Evolutionary conservation across 2,797 vertebrate genomes (phyloP).

Genomic region (Apogon hyalosoma): DNA sequence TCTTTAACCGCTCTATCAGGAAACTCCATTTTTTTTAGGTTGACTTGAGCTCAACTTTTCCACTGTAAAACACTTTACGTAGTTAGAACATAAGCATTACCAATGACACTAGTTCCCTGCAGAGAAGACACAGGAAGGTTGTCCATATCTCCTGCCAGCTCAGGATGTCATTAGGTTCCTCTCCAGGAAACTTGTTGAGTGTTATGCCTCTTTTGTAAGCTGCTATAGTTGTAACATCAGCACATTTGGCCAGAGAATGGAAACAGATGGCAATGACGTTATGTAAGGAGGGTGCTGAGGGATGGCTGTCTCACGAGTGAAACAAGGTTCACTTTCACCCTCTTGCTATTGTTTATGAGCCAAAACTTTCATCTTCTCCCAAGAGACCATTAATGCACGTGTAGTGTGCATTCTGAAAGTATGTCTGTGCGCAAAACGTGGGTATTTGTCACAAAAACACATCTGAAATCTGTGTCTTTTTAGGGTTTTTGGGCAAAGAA

Average conservation of each 20-base stretch:
- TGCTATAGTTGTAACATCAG: slow-evolving; percentile 69
- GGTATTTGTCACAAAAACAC: slow-evolving; percentile 11
- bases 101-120: slow-evolving; percentile 19
- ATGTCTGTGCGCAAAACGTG: slow-evolving; percentile 1
- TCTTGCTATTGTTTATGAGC: slow-evolving; percentile 62
- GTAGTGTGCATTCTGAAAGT: slow-evolving; percentile 8
- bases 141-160: slow-evolving; percentile 40
- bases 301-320: slow-evolving; percentile 59
- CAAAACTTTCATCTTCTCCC: slow-evolving; percentile 45
- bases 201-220: slow-evolving; percentile 55
- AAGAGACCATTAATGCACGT: slow-evolving; percentile 31
- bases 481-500: not conserved
- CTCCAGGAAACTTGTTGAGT: slow-evolving; percentile 61
- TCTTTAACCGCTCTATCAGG: not conserved
- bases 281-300: slow-evolving; percentile 65
- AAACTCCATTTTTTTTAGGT: not conserved
- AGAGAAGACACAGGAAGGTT: slow-evolving; percentile 33
- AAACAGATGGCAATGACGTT: slow-evolving; percentile 64
- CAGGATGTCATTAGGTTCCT: slow-evolving; percentile 51
- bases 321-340: slow-evolving; percentile 62
- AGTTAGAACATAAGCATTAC: slow-evolving; percentile 5
- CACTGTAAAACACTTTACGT: not conserved
- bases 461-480: not conserved
- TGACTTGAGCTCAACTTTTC: slow-evolving; percentile 3
- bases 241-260: slow-evolving; percentile 59